Percentiles rank a stretch among this genome's conserved stretches.
These are phyloP conservation scores for Molossus molossus DNA, from an alignment of 2,797 vertebrate species.

Conservation along the genomic window DNA sequence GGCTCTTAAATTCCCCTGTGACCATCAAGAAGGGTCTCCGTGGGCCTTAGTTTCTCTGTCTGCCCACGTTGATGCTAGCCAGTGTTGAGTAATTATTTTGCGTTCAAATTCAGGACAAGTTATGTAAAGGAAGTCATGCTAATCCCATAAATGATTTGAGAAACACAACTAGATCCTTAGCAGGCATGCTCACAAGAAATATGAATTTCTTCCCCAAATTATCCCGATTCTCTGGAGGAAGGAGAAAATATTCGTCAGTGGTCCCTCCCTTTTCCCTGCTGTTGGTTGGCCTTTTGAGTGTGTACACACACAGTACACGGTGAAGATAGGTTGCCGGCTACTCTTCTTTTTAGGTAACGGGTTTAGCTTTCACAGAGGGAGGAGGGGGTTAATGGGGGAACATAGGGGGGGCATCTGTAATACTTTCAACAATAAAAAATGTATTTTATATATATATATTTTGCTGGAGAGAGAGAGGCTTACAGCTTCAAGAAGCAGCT, in stretches of 20 bases:
- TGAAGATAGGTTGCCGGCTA: accelerated
- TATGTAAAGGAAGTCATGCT: not conserved
- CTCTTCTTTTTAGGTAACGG: not conserved
- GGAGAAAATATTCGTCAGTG: not conserved
- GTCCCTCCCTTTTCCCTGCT: not conserved
- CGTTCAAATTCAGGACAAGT: not conserved
- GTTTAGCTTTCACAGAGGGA: not conserved
- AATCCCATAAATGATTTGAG: not conserved
- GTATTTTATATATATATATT: not conserved
- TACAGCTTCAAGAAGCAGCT: not conserved
- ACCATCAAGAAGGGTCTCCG: not conserved
- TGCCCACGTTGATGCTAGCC: not conserved
- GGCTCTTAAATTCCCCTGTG: not conserved
- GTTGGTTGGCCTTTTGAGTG: not conserved
- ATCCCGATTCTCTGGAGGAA: not conserved
- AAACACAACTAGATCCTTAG: not conserved
- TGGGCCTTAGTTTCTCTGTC: not conserved
- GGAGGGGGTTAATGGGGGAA: too few relatives aligned
- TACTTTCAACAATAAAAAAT: not conserved
- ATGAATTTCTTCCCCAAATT: not conserved
- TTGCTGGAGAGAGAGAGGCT: not conserved
- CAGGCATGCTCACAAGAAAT: not conserved
- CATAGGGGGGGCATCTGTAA: too few relatives aligned
- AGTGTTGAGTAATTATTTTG: not conserved
- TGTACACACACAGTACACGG: accelerated